Conservation (phyloP, 2,888 invertebrate genomes). For the Sycophila texana region DNA sequence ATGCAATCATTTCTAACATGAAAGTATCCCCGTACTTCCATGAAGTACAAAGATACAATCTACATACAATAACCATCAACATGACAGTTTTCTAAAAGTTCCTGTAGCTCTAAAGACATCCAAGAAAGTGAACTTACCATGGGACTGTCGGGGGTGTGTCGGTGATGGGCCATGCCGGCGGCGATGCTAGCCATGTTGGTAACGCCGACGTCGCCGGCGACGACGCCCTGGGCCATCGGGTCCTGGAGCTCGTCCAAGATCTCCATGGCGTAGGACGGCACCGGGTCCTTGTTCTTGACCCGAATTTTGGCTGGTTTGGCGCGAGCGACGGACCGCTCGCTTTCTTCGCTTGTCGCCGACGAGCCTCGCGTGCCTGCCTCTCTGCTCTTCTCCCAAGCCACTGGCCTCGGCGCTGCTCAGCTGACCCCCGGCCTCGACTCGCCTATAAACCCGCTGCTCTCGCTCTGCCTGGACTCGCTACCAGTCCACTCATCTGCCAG, state of each 20-base stretch:
- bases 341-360: background rate
- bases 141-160: slow-evolving; percentile 84
- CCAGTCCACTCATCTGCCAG: too few species aligned
- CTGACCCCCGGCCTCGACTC: too few species aligned
- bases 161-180: slow-evolving; percentile 75
- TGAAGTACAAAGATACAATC: too few species aligned
- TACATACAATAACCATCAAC: too few species aligned
- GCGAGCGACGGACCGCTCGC: slow-evolving; percentile 57
- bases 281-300: slow-evolving; percentile 91
- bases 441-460: too few species aligned
- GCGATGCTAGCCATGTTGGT: slow-evolving; percentile 59
- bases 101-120: too few species aligned
- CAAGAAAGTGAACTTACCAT: slow-evolving; percentile 82
- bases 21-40: too few species aligned
- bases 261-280: slow-evolving; percentile 90
- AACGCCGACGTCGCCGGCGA: slow-evolving; percentile 67
- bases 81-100: too few species aligned
- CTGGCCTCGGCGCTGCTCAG: background rate
- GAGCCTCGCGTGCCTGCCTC: background rate
- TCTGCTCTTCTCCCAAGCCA: background rate
- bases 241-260: slow-evolving; percentile 76
- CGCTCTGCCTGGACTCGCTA: too few species aligned
- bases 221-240: slow-evolving; percentile 35
- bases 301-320: slow-evolving; percentile 83
- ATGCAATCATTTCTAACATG: too few species aligned